A percentile compares a stretch with the other conserved stretches of the same genome.
These are phyloP conservation scores for Valencia hispanica DNA, from an alignment of 2,797 vertebrate species.

Conservation along the genomic window DNA sequence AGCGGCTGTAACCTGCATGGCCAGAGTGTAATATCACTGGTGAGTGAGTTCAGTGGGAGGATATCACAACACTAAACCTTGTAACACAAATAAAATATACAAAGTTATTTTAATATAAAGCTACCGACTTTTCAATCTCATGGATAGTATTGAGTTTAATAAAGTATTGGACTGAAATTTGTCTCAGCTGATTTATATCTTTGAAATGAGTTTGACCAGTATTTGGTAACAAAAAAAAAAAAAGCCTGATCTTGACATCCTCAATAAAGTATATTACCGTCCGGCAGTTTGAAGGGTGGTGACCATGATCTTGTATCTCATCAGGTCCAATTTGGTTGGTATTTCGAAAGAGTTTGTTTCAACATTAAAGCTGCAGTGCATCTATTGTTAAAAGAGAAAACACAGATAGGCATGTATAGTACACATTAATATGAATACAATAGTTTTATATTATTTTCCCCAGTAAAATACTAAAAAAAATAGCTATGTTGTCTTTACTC, in stretches of 20 bases:
- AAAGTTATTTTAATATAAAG: background rate
- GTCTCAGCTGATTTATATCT: background rate
- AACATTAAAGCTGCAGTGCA: background rate
- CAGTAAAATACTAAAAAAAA: background rate
- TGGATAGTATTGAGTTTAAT: background rate
- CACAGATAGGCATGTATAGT: background rate
- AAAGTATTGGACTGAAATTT: background rate
- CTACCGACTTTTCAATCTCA: background rate
- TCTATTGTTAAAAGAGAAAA: background rate
- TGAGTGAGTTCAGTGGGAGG: background rate
- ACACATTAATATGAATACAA: background rate
- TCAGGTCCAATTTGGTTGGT: background rate
- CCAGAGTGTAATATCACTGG: background rate
- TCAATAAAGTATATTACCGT: background rate
- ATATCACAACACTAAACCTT: background rate
- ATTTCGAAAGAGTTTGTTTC: background rate
- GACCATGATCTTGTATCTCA: constrained; percentile 7
- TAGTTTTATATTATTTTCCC: background rate
- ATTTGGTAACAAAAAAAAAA: background rate
- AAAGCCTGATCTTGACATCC: background rate
- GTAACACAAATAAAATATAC: background rate
- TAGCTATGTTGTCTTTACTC: background rate
- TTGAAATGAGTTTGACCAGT: background rate
- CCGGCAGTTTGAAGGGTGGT: constrained; percentile 9
- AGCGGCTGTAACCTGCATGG: background rate